Evolutionary conservation across 2,797 vertebrate genomes (phyloP).

Genomic region (Ceryle rudis): DNA sequence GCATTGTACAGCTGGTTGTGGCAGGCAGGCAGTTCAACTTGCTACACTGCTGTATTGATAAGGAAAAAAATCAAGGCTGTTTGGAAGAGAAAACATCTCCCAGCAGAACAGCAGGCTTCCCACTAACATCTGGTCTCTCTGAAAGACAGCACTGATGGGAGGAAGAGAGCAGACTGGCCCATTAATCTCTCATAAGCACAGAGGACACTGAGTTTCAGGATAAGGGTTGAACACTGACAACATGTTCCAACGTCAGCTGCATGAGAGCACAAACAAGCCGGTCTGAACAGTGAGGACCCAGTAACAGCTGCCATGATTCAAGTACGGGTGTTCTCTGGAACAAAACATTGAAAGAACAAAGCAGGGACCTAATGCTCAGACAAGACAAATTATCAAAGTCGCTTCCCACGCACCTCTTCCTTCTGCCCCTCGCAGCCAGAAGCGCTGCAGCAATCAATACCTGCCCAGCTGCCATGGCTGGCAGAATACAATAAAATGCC

Average conservation of each 20-base stretch:
- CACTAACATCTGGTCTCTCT: not conserved
- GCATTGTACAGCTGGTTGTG: not conserved
- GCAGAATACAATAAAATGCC: not conserved
- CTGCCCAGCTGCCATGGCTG: not conserved
- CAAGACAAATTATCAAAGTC: not conserved
- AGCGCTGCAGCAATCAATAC: constrained; percentile 13
- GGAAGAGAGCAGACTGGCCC: not conserved
- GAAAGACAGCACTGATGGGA: not conserved
- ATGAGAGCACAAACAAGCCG: not conserved
- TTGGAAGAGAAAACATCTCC: not conserved
- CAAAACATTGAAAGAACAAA: not conserved
- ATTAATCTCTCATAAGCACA: not conserved
- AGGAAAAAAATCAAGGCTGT: not conserved
- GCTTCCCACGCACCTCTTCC: not conserved
- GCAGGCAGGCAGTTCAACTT: not conserved
- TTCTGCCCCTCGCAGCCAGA: not conserved
- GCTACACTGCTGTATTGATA: not conserved
- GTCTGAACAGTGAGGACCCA: not conserved
- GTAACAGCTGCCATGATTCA: not conserved
- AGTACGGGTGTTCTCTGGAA: not conserved
- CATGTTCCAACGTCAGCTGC: accelerated
- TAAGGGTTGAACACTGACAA: not conserved
- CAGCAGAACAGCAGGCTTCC: not conserved
- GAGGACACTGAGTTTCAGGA: not conserved
- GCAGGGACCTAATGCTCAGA: not conserved